These are phyloP conservation scores for Diploscapter pachys DNA, from an alignment of 1,140 invertebrate species.

Conservation along the genomic window DNA sequence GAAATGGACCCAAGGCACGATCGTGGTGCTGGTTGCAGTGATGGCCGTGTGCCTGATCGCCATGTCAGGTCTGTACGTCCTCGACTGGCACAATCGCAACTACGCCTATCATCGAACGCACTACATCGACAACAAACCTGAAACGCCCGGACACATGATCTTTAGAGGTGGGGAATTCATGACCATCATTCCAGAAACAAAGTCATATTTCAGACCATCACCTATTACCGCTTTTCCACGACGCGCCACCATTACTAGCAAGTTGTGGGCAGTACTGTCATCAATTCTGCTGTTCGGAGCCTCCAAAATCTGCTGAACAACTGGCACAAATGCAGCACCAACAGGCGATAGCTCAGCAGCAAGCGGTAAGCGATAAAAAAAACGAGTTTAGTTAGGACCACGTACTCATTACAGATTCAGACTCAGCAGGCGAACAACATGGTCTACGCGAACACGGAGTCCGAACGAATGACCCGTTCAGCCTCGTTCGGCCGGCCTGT, in stretches of 20 bases:
- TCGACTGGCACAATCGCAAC: slow-evolving; percentile 58
- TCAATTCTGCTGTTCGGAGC: no score
- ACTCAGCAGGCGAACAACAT: no score
- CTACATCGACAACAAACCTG: not conserved
- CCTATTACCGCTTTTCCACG: not conserved
- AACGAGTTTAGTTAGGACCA: no score
- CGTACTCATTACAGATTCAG: no score
- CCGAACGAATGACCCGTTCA: no score
- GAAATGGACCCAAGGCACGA: slow-evolving; percentile 42
- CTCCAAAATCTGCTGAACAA: no score
- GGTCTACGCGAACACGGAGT: no score
- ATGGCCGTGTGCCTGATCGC: slow-evolving; percentile 45
- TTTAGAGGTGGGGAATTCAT: not conserved
- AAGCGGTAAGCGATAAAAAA: no score
- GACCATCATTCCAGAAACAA: not conserved
- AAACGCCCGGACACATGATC: not conserved
- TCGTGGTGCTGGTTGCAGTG: slow-evolving; percentile 35
- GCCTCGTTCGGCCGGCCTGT: no score
- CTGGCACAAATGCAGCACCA: no score
- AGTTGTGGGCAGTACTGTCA: not conserved
- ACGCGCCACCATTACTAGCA: slow-evolving; percentile 22
- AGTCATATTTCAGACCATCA: slow-evolving; percentile 4
- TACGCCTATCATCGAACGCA: slow-evolving; percentile 29
- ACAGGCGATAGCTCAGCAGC: no score
- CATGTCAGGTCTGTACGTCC: slow-evolving; percentile 50